These are phyloP conservation scores for Chromoteleia sp. DNA, from an alignment of 2,888 invertebrate genomes.

Conservation along the genomic window DNA sequence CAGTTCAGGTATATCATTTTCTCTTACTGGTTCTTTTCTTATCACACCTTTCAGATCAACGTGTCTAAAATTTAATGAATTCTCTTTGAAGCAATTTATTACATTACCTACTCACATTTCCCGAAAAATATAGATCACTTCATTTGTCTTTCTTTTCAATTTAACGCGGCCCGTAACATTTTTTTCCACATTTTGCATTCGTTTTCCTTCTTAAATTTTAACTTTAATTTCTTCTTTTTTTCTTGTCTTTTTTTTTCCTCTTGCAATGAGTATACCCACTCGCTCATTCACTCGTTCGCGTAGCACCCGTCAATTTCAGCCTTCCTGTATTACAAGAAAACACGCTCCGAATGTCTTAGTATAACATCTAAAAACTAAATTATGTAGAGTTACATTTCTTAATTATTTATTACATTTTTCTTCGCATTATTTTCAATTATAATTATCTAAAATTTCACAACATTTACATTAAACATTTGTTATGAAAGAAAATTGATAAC, in stretches of 20 bases:
- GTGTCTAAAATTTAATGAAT: constrained; percentile 66
- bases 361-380: not conserved
- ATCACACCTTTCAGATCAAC: constrained; percentile 67
- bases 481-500: no score
- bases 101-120: constrained; percentile 59
- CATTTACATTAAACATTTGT: no score
- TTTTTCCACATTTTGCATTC: constrained; percentile 30
- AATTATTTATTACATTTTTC: no score
- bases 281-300: constrained; percentile 75
- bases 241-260: constrained; percentile 47
- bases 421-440: no score
- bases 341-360: constrained; percentile 47
- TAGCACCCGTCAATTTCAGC: constrained; percentile 82
- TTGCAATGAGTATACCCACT: constrained; percentile 68
- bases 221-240: constrained; percentile 38
- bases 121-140: constrained; percentile 68
- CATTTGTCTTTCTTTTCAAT: constrained; percentile 57
- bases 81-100: constrained; percentile 67
- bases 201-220: constrained; percentile 43
- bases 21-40: constrained; percentile 65
- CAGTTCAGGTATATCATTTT: constrained; percentile 68
- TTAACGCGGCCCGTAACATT: constrained; percentile 53
- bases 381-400: no score
- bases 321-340: constrained; percentile 78
- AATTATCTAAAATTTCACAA: no score